These are phyloP conservation scores for Venustoraphidia nigricollis DNA, from an alignment of 2,888 invertebrate genomes.

Conservation along the genomic window DNA sequence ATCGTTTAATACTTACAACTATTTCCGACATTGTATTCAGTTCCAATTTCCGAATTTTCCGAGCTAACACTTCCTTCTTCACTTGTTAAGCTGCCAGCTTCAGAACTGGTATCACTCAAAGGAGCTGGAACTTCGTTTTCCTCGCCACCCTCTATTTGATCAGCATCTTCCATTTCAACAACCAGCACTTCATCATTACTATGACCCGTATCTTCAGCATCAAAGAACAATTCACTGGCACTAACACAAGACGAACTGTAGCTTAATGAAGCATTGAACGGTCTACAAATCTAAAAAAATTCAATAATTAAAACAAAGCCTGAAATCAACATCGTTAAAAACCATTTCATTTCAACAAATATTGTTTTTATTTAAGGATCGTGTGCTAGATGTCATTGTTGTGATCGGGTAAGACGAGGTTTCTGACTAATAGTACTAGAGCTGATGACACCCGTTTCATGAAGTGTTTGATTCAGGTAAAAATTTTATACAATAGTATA, in stretches of 20 bases:
- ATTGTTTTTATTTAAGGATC: too few relatives aligned
- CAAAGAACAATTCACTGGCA: slow-evolving; percentile 67
- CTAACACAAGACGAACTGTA: slow-evolving; percentile 64
- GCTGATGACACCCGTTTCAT: too few relatives aligned
- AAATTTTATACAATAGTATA: too few relatives aligned
- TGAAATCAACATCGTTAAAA: neutral
- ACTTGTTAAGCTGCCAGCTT: slow-evolving; percentile 50
- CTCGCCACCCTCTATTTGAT: slow-evolving; percentile 22
- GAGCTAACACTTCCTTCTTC: slow-evolving; percentile 53
- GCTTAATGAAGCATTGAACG: slow-evolving; percentile 48
- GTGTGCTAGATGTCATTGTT: too few relatives aligned
- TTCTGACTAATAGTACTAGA: too few relatives aligned
- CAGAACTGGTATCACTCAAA: slow-evolving; percentile 50
- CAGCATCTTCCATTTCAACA: slow-evolving; percentile 9
- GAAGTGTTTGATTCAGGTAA: too few relatives aligned
- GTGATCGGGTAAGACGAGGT: too few relatives aligned
- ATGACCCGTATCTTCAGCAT: slow-evolving; percentile 48
- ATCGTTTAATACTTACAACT: slow-evolving; percentile 17
- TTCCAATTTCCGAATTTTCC: slow-evolving; percentile 44
- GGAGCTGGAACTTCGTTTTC: slow-evolving; percentile 23
- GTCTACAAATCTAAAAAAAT: slow-evolving; percentile 29
- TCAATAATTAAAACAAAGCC: neutral
- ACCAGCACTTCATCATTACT: slow-evolving; percentile 11
- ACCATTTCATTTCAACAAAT: neutral
- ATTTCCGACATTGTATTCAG: slow-evolving; percentile 27